Evolutionary conservation across 1,140 invertebrate species (phyloP).

Genomic region (Trichogramma pretiosum): DNA sequence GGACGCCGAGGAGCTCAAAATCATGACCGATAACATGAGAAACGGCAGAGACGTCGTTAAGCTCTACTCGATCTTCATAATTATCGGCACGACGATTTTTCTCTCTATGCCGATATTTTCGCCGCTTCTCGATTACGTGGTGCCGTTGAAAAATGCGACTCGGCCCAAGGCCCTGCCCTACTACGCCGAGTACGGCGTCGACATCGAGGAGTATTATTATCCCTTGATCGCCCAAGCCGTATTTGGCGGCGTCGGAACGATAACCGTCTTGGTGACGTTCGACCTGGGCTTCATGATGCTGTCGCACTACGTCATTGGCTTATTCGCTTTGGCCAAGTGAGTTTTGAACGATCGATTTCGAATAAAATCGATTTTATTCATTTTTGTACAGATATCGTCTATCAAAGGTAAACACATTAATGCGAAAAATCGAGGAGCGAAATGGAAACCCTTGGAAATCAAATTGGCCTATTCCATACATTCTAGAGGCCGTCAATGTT

Average conservation of each 20-base stretch:
- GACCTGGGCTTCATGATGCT: slow-evolving; percentile 6
- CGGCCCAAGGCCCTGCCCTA: slow-evolving; percentile 1
- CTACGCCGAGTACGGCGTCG: slow-evolving; percentile 7
- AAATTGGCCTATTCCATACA: too few species aligned
- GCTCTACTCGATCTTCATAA: not conserved
- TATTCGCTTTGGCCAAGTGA: slow-evolving; percentile 4
- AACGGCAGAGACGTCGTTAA: not conserved
- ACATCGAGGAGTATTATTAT: slow-evolving; percentile 7
- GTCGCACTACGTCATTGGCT: slow-evolving; percentile 1
- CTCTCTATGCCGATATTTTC: not conserved
- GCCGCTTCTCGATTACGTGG: not conserved
- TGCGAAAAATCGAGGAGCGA: too few species aligned
- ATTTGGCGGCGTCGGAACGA: slow-evolving; percentile 3
- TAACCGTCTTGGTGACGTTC: not conserved
- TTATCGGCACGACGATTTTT: not conserved
- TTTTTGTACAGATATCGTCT: not conserved
- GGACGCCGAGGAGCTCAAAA: not conserved
- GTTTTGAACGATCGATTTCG: not conserved
- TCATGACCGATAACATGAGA: not conserved
- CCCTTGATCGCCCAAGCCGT: slow-evolving; percentile 6
- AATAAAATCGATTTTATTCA: not conserved
- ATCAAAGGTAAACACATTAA: not conserved
- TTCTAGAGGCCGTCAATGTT: too few species aligned
- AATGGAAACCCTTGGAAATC: too few species aligned
- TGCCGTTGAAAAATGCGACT: slow-evolving; percentile 1